Evolutionary conservation across 2,888 invertebrate genomes (phyloP).

Genomic region (Idaea biselata): DNA sequence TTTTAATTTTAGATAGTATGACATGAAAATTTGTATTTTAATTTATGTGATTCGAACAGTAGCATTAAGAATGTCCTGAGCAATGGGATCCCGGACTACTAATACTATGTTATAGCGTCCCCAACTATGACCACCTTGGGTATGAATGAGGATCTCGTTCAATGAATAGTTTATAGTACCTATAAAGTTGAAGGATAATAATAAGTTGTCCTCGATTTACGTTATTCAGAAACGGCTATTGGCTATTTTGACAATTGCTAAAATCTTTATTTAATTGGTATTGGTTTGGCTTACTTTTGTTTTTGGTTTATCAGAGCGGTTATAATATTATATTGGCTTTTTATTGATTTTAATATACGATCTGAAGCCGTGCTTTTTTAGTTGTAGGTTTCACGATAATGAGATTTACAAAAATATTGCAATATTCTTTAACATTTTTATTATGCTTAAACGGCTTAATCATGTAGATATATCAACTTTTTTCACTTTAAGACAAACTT

Average conservation of each 20-base stretch:
- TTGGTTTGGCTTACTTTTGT: background rate
- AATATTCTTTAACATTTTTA: background rate
- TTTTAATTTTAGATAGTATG: background rate
- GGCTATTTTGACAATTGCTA: too few species aligned
- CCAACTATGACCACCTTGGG: too few species aligned
- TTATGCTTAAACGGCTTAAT: background rate
- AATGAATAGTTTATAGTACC: too few species aligned
- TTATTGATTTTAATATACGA: conserved; percentile 15
- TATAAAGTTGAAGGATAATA: too few species aligned
- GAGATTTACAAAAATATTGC: conserved; percentile 11
- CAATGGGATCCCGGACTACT: too few species aligned
- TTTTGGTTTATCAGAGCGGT: background rate
- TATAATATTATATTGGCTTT: background rate
- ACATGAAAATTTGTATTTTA: background rate
- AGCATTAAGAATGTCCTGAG: background rate
- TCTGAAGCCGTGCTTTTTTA: conserved; percentile 23
- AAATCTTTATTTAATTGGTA: too few species aligned
- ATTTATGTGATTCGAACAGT: background rate
- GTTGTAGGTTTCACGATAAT: conserved; percentile 10
- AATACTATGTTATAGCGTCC: too few species aligned
- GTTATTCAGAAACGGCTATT: too few species aligned
- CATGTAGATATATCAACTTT: background rate
- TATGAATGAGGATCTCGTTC: too few species aligned
- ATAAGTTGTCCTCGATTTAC: too few species aligned
- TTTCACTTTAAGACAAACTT: background rate